A percentile compares a stretch with the other conserved stretches of the same genome.
phyloP scores from a whole-genome alignment of 2,113 vertebrate genomes.

The Tautogolabrus adspersus region DNA sequence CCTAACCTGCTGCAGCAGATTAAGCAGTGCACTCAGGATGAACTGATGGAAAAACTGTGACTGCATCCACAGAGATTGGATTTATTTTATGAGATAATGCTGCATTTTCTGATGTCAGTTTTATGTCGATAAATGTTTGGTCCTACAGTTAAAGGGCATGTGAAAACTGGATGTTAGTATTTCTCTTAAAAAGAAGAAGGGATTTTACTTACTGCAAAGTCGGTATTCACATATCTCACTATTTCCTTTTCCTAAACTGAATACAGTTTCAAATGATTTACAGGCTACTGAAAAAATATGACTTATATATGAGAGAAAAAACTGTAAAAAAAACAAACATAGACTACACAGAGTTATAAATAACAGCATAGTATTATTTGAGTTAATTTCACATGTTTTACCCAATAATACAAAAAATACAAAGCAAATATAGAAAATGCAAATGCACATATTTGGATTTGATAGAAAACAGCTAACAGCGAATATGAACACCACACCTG shows the following conservation, averaged over 20 bases:
- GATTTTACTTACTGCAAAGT: neutral
- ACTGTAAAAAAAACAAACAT: no score
- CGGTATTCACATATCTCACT: neutral
- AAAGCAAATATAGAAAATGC: no score
- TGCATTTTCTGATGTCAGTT: constrained; percentile 9
- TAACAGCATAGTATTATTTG: neutral
- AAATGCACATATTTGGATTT: no score
- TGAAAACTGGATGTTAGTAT: neutral
- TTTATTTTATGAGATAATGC: constrained; percentile 31
- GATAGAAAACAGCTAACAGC: no score
- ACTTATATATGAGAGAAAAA: no score
- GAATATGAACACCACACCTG: no score
- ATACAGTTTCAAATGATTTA: neutral
- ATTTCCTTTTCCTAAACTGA: neutral
- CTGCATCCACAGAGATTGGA: constrained; percentile 46
- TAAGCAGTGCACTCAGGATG: constrained; percentile 41
- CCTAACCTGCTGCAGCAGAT: constrained; percentile 31
- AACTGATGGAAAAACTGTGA: constrained; percentile 58
- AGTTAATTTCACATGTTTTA: no score
- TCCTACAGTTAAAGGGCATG: neutral
- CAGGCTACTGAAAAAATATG: no score
- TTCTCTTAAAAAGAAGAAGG: neutral
- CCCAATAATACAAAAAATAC: no score
- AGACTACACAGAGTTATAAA: neutral
- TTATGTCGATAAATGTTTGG: constrained; percentile 23